Conservation (phyloP, 1,140 invertebrate genomes). For the fruit fly (Drosophila melanogaster) region Release_6_plus_ISO1_MT NC_004354.4:19211001-19211500, state of each 20-base stretch:
- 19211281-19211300: conserved; percentile 61
- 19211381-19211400: neutral
- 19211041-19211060: conserved; percentile 78
- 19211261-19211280: conserved; percentile 78
- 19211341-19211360: conserved; percentile 38
- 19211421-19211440: conserved; percentile 3
- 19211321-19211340: conserved; percentile 14
- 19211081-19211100: conserved; percentile 80
- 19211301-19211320: conserved; percentile 32
- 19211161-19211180: neutral
- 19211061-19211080: conserved; percentile 82
- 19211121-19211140: conserved; percentile 78
- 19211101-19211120: conserved; percentile 81
- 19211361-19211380: conserved; percentile 3
- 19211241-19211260: conserved; percentile 82
- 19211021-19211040: conserved; percentile 82
- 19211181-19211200: conserved; percentile 28
- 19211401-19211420: neutral
- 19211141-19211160: conserved; percentile 67
- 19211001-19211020: conserved; percentile 76
- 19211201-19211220: conserved; percentile 84
- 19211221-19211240: conserved; percentile 84
- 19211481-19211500: conserved; percentile 54
- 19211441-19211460: conserved; percentile 35
- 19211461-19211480: conserved; percentile 49